These are phyloP conservation scores for Potamarius usumacintae DNA, from an alignment of 2,113 vertebrate genomes.

Conservation along the genomic window DNA sequence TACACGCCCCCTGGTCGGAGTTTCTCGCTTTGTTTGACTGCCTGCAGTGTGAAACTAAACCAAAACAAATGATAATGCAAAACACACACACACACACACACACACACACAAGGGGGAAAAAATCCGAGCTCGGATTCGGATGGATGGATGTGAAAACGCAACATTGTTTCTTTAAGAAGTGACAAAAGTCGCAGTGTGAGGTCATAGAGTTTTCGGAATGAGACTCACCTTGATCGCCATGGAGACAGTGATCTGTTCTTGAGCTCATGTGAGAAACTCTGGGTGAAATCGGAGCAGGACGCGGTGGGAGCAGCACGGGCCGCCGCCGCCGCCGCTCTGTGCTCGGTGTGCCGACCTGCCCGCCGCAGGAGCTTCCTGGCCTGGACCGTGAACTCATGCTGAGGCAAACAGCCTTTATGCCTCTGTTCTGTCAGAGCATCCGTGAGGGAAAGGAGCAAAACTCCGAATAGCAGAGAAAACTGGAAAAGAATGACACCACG, in stretches of 20 bases:
- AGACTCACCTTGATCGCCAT: slow-evolving; percentile 74
- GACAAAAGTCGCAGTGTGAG: too few relatives aligned
- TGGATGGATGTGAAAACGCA: neutral
- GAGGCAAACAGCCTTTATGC: slow-evolving; percentile 43
- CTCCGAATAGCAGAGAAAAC: slow-evolving; percentile 19
- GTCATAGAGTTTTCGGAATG: too few relatives aligned
- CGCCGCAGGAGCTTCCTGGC: slow-evolving; percentile 24
- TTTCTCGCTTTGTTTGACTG: neutral
- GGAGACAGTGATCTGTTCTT: slow-evolving; percentile 81
- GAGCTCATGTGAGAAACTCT: neutral
- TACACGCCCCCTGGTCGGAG: too few relatives aligned
- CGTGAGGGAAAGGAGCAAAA: slow-evolving; percentile 27
- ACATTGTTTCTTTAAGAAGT: neutral
- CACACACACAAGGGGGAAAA: too few relatives aligned
- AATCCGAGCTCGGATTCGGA: neutral
- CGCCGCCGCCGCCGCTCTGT: fast-evolving
- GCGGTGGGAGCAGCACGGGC: neutral
- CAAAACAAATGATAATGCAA: too few relatives aligned
- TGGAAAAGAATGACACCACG: neutral
- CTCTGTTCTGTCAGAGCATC: neutral
- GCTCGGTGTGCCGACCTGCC: neutral
- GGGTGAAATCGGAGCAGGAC: slow-evolving; percentile 60
- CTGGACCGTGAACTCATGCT: neutral
- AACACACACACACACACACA: too few relatives aligned
- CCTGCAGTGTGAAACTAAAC: neutral